phyloP scores from a whole-genome alignment of 2,797 vertebrate genomes.

The Chromobotia macracanthus region DNA sequence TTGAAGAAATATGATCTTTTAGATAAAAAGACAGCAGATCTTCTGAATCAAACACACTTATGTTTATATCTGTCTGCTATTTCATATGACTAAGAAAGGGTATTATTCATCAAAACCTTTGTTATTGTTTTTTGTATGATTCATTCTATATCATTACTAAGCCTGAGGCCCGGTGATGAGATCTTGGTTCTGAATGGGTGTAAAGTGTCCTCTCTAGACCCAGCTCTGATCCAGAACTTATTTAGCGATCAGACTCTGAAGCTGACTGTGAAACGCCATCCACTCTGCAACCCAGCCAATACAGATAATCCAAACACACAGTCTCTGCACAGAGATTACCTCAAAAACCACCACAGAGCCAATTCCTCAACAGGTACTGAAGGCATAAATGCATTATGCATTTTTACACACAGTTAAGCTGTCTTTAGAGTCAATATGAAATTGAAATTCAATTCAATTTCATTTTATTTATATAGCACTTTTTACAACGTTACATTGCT shows the following conservation, averaged over 20 bases:
- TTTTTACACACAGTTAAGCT: background rate
- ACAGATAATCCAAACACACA: constrained; percentile 61
- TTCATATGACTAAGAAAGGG: background rate
- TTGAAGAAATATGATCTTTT: background rate
- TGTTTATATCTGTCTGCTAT: background rate
- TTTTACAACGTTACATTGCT: no score
- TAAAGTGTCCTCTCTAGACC: constrained; percentile 82
- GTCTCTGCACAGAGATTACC: constrained; percentile 78
- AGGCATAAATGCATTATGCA: background rate
- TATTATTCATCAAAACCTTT: background rate
- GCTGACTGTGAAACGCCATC: constrained; percentile 78
- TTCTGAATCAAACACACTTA: background rate
- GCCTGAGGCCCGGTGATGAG: constrained; percentile 86
- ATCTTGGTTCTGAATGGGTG: constrained; percentile 86
- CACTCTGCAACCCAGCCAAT: constrained; percentile 51
- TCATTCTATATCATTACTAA: constrained; percentile 68
- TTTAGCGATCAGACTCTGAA: constrained; percentile 83
- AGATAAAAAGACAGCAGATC: background rate
- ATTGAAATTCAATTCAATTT: no score
- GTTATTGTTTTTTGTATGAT: constrained; percentile 8
- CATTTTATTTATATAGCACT: no score
- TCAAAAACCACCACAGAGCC: constrained; percentile 82
- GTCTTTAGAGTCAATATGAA: background rate
- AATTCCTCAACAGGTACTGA: constrained; percentile 84
- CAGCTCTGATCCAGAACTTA: constrained; percentile 84